Evolutionary conservation across 2,888 invertebrate genomes (phyloP).

Genomic region (Conops quadrifasciatus): DNA sequence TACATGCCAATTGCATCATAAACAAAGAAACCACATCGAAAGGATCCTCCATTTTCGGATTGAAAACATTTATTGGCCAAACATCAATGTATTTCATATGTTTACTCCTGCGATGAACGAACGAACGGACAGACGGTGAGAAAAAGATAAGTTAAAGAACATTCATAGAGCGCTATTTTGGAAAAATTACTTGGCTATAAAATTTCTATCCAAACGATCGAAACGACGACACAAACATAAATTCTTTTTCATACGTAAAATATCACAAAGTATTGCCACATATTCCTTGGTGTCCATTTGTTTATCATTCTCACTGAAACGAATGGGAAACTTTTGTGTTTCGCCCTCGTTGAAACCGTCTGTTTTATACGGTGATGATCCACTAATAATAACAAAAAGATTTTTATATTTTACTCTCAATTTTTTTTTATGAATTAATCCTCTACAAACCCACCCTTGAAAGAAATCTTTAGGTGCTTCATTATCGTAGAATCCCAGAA

Average conservation of each 20-base stretch:
- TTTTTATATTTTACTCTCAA: background rate
- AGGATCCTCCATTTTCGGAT: slow-evolving; percentile 77
- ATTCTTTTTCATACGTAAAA: slow-evolving; percentile 92
- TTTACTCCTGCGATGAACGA: slow-evolving; percentile 54
- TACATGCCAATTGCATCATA: slow-evolving; percentile 95
- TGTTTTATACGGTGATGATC: slow-evolving; percentile 71
- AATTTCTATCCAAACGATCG: slow-evolving; percentile 80
- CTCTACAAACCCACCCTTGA: slow-evolving; percentile 67
- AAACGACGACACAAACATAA: slow-evolving; percentile 93
- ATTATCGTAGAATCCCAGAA: slow-evolving; percentile 92
- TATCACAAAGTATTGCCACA: slow-evolving; percentile 86
- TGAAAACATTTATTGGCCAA: slow-evolving; percentile 94
- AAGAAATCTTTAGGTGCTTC: slow-evolving; percentile 81
- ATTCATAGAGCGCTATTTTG: background rate
- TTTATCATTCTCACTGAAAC: slow-evolving; percentile 65
- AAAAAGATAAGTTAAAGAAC: too few species aligned
- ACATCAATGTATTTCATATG: slow-evolving; percentile 89
- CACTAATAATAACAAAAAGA: slow-evolving; percentile 54
- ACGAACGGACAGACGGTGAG: slow-evolving; percentile 34
- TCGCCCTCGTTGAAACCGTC: slow-evolving; percentile 68
- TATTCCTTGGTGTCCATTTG: slow-evolving; percentile 73
- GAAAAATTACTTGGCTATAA: slow-evolving; percentile 72
- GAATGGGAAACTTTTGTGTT: slow-evolving; percentile 68
- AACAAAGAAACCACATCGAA: slow-evolving; percentile 94
- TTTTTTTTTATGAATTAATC: background rate